These are phyloP conservation scores for Notolabrus celidotus DNA, from an alignment of 2,797 vertebrate genomes.

Conservation along the genomic window DNA sequence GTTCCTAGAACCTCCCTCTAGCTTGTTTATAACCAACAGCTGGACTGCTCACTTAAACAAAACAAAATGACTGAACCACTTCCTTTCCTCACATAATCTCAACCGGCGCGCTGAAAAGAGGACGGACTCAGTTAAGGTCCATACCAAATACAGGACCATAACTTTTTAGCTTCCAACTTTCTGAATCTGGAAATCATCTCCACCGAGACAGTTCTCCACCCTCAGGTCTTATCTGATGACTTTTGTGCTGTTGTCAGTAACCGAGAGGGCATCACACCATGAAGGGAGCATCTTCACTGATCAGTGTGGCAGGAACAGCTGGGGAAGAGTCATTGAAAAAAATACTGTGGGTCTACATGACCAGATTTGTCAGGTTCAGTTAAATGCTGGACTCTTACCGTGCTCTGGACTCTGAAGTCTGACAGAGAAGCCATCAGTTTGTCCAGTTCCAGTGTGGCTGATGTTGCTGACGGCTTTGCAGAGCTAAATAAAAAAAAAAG, in stretches of 20 bases:
- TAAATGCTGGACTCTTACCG: slow-evolving; percentile 80
- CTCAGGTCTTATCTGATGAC: slow-evolving; percentile 48
- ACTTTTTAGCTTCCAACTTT: slow-evolving; percentile 12
- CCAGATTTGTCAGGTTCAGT: neutral
- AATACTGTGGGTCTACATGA: neutral
- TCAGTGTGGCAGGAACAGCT: neutral
- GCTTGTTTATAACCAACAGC: slow-evolving; percentile 49
- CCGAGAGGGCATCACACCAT: neutral
- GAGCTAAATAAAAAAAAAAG: slow-evolving; percentile 61
- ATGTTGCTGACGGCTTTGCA: slow-evolving; percentile 88
- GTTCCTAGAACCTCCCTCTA: slow-evolving; percentile 22
- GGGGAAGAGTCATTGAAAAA: neutral
- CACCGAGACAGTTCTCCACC: slow-evolving; percentile 42
- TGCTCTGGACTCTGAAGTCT: slow-evolving; percentile 93
- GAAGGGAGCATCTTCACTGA: neutral
- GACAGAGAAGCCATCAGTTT: slow-evolving; percentile 95
- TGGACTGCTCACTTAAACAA: slow-evolving; percentile 31
- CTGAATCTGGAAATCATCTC: slow-evolving; percentile 35
- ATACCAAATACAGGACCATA: slow-evolving; percentile 22
- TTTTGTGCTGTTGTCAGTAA: slow-evolving; percentile 35
- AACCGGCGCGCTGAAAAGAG: neutral
- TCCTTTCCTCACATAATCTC: slow-evolving; percentile 26
- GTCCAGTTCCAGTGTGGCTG: slow-evolving; percentile 93
- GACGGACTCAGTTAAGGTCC: slow-evolving; percentile 13
- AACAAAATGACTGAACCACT: slow-evolving; percentile 29